Evolutionary conservation across 2,888 invertebrate species (phyloP).

Genomic region (Tetheella fluctuosa): DNA sequence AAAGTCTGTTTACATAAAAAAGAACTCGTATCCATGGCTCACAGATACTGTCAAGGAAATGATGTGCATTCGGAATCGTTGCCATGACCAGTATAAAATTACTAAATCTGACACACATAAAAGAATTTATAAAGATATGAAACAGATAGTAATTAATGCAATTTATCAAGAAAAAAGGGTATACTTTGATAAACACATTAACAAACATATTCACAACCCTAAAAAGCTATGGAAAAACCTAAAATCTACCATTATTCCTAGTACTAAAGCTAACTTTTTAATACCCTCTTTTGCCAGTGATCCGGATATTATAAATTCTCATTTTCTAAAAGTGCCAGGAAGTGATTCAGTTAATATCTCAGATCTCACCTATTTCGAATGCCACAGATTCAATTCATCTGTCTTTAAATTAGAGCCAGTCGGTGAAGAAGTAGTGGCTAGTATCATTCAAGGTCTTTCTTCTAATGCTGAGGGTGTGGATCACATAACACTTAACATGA

Average conservation of each 20-base stretch:
- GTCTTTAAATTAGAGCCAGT: slow-evolving; percentile 18
- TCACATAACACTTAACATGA: neutral
- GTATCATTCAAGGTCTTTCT: no score
- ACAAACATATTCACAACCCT: slow-evolving; percentile 15
- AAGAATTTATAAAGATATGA: no score
- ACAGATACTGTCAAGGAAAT: neutral
- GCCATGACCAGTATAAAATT: neutral
- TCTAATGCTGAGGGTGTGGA: no score
- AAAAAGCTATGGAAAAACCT: slow-evolving; percentile 23
- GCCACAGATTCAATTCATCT: neutral
- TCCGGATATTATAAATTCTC: no score
- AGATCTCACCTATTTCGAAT: neutral
- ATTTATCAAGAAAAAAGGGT: slow-evolving; percentile 17
- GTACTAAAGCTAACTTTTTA: neutral
- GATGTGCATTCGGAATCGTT: neutral
- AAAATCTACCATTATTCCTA: slow-evolving; percentile 10
- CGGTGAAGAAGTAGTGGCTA: neutral
- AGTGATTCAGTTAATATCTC: neutral
- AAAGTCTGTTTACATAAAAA: slow-evolving; percentile 9
- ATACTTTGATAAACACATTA: slow-evolving; percentile 21
- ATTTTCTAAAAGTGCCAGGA: neutral
- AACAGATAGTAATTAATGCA: neutral
- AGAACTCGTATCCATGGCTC: slow-evolving; percentile 19
- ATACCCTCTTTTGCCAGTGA: neutral
- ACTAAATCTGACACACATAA: neutral